Conservation (phyloP, 2,113 vertebrate genomes). For the Mobula birostris region DNA sequence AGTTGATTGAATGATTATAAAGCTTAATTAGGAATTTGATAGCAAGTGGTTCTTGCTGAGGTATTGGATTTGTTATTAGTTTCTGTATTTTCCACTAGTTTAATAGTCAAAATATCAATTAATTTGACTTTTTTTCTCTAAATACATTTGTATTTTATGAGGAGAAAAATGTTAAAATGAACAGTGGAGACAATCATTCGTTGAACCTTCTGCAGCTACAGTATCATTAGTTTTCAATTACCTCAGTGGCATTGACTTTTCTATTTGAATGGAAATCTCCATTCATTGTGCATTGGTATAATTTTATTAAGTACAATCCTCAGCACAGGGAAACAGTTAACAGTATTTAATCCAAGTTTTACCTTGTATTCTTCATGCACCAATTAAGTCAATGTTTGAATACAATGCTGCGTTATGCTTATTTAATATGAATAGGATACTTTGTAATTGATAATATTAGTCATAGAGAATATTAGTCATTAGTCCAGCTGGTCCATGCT, state of each 20-base stretch:
- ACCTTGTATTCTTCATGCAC: not conserved
- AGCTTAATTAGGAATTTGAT: not conserved
- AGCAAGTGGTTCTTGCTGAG: not conserved
- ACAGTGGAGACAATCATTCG: not conserved
- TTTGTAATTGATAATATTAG: not conserved
- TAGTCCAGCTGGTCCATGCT: too few relatives aligned
- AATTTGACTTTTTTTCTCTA: not conserved
- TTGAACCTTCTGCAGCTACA: not conserved
- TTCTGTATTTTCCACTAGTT: not conserved
- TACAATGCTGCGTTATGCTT: not conserved
- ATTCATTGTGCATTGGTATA: not conserved
- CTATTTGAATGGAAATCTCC: not conserved
- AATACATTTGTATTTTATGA: too few relatives aligned
- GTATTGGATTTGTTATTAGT: not conserved
- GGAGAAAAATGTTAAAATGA: not conserved
- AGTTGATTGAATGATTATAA: not conserved
- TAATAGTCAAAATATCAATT: not conserved
- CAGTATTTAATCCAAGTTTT: too few relatives aligned
- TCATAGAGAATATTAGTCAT: too few relatives aligned
- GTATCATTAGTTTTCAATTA: not conserved
- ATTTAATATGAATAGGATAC: not conserved
- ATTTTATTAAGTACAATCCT: too few relatives aligned
- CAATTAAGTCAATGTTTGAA: not conserved
- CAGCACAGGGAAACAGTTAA: too few relatives aligned
- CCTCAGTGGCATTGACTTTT: not conserved